Base-by-base conservation (phyloP, 1,140 invertebrate species). In the Leptinotarsa lineolata region DNA sequence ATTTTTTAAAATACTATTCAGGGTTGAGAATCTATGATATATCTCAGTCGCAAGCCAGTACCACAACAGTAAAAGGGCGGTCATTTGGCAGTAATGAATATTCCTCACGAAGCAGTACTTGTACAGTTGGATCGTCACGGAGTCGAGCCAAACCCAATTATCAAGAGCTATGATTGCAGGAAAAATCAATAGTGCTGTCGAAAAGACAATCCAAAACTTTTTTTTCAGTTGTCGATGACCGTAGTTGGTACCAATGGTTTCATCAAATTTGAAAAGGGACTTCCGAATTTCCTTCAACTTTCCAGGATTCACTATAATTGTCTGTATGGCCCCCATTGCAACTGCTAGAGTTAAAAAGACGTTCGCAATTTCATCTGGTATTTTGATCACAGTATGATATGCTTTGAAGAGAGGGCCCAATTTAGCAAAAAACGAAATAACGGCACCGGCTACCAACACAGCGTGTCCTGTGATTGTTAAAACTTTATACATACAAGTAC, bases 61-160 rank as follows among this genome's bases (percentile, higher is more conserved):
- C 48, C 48, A 54, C 48, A 54, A 54, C 48, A 54, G 15, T 18
- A 54, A 2, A 5, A 54, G 1, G 4, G 48, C 0, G 0, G 16
- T 54, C n/a, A 54, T 54, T 54, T 54, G 48, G n/a, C 48, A 54
- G 48, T 54, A 54, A 5, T 54, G 48, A 54, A 54, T 18, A 54
- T 54, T 54, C 48, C 48, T 54, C 15, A 54, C 48, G 48, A 54
- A 16, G n/a, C 15, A 54, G 48, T 54, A 54, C 48, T 54, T 54
- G 48, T 54, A 54, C 12, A n/a, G 1, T 13, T 54, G 0, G 2
- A 54, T 2, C 4, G 1, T 13, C 12, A 54, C 0, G 16, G 0
- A 16, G 15, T 54, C 48, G 12, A 54, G 16, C 48, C 48, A 54
- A 16, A 54, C 48, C 48, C 48, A 54, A 54, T 13, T 54, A 54